Conservation (phyloP, 2,797 vertebrate genomes). For the Astyanax mexicanus region DNA sequence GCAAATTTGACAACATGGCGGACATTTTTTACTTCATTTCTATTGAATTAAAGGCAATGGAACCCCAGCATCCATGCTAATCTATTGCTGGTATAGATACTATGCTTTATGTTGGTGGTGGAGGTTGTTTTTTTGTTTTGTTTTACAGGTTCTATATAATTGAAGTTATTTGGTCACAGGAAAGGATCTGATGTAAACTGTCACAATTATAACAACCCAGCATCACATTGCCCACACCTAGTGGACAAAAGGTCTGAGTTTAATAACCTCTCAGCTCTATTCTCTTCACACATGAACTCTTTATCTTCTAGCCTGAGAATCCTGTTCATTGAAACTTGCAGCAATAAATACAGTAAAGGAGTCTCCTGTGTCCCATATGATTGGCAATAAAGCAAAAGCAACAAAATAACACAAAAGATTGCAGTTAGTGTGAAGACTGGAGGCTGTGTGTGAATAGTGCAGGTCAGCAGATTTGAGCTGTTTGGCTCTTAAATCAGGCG, state of each 20-base stretch:
- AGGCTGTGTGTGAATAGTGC: slow-evolving; percentile 18
- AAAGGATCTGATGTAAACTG: too few species aligned
- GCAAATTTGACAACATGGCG: too few species aligned
- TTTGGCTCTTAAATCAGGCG: slow-evolving; percentile 11
- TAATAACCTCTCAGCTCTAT: neutral
- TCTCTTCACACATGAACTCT: neutral
- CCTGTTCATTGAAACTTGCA: neutral
- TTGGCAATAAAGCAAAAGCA: slow-evolving; percentile 25
- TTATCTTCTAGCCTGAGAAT: neutral
- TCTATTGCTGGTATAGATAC: too few species aligned
- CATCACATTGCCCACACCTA: neutral
- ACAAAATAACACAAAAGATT: slow-evolving; percentile 3
- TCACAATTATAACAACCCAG: neutral
- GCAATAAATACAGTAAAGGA: slow-evolving; percentile 7
- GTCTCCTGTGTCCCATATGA: neutral
- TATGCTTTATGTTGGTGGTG: too few species aligned
- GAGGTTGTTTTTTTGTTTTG: too few species aligned
- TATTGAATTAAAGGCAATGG: too few species aligned
- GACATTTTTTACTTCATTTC: too few species aligned
- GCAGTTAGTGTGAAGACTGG: slow-evolving; percentile 33
- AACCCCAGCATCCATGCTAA: too few species aligned
- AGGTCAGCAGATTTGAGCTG: slow-evolving; percentile 46
- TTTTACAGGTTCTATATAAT: neutral
- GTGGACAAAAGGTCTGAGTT: neutral
- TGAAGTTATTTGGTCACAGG: neutral